A percentile compares a stretch with the other conserved stretches of the same genome.
Conservation (phyloP, 2,113 vertebrate species). For the Bambusicola thoracicus region DNA sequence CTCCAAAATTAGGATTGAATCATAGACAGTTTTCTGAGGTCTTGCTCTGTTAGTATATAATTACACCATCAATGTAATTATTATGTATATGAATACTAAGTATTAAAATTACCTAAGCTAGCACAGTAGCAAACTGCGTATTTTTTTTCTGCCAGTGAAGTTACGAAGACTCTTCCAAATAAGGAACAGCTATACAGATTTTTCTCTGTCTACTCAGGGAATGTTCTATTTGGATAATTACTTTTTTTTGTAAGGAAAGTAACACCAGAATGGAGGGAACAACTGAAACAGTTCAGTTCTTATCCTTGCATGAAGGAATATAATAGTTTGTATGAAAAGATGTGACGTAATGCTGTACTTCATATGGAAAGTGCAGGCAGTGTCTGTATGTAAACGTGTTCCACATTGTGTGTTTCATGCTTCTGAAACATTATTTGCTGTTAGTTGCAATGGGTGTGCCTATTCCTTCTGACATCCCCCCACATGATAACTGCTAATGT, state of each 20-base stretch:
- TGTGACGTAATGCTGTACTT: constrained; percentile 9
- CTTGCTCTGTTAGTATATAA: neutral
- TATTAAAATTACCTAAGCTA: neutral
- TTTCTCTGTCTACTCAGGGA: constrained; percentile 57
- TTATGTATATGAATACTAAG: neutral
- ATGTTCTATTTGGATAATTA: neutral
- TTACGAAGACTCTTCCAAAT: neutral
- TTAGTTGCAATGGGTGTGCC: neutral
- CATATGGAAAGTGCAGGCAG: neutral
- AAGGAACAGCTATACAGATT: neutral
- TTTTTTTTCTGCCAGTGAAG: neutral
- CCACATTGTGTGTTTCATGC: neutral
- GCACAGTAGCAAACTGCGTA: neutral
- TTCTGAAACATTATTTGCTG: neutral
- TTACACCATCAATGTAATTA: neutral
- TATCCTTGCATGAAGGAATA: neutral
- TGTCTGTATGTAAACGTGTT: neutral
- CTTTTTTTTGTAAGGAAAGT: neutral
- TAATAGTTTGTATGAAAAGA: neutral
- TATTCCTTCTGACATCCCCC: neutral
- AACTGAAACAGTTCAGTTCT: fast-evolving
- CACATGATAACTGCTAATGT: neutral
- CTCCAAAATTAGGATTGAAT: constrained; percentile 26
- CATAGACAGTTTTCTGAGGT: neutral
- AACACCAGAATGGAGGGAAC: neutral